A percentile compares a stretch with the other conserved stretches of the same genome.
These are phyloP conservation scores for Cephus rjabovi DNA, from an alignment of 2,888 invertebrate species.

Conservation along the genomic window DNA sequence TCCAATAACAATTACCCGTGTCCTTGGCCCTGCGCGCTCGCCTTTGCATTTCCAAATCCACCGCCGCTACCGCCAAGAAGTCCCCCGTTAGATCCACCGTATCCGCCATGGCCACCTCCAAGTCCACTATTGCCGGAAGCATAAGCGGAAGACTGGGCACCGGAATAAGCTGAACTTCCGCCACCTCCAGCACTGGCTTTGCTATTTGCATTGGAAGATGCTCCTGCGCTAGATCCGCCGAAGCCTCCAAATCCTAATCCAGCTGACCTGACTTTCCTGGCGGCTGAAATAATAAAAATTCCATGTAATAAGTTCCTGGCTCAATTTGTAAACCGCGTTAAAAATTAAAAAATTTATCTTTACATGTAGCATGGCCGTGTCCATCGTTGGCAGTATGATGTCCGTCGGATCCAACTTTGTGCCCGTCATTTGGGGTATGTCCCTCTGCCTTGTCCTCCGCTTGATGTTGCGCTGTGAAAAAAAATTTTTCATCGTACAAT, in stretches of 20 bases:
- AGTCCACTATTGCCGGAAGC: slow-evolving; percentile 27
- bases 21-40: neutral
- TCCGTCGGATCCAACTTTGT: neutral
- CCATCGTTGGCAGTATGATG: neutral
- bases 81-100: slow-evolving; percentile 49
- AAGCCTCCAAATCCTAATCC: neutral
- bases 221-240: neutral
- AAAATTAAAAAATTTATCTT: neutral
- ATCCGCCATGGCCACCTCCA: slow-evolving; percentile 29
- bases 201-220: neutral
- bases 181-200: neutral
- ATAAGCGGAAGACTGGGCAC: neutral
- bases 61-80: slow-evolving; percentile 47
- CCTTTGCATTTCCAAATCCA: slow-evolving; percentile 25
- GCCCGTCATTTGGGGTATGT: neutral
- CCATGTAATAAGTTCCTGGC: neutral
- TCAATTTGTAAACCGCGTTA: neutral
- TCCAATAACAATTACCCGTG: neutral
- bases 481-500: neutral
- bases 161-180: neutral
- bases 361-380: neutral
- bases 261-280: neutral
- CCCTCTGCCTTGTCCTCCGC: neutral
- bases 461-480: neutral
- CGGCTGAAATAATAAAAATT: neutral